These are phyloP conservation scores for Zaprionus lachaisei DNA, from an alignment of 1,140 invertebrate genomes.

Conservation along the genomic window DNA sequence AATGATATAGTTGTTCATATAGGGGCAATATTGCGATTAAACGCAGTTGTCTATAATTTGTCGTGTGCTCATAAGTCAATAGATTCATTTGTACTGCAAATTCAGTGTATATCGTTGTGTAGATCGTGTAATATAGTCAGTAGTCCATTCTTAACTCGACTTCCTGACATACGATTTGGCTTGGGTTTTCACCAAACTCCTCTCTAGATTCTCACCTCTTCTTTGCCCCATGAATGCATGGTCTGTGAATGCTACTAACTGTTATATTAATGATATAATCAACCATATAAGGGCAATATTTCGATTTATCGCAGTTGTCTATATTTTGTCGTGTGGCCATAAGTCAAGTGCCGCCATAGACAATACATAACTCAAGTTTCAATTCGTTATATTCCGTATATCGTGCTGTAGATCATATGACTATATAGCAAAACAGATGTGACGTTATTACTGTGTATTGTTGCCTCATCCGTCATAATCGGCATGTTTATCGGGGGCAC, in stretches of 20 bases:
- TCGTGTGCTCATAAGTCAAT: neutral
- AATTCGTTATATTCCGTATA: neutral
- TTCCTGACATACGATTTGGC: neutral
- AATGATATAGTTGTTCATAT: neutral
- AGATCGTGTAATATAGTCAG: neutral
- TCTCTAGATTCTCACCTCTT: neutral
- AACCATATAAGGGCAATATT: neutral
- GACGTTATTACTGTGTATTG: neutral
- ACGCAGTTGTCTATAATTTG: neutral
- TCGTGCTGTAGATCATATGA: conserved; percentile 2
- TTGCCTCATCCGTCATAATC: conserved; percentile 25
- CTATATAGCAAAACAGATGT: neutral
- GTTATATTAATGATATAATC: neutral
- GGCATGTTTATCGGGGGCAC: neutral
- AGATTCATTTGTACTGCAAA: too few species aligned
- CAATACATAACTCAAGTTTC: neutral
- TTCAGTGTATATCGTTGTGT: too few species aligned
- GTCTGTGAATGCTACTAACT: neutral
- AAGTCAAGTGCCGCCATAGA: neutral
- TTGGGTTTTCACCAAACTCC: neutral
- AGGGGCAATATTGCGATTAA: neutral
- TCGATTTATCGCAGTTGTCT: neutral
- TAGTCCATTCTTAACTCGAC: conserved; percentile 28
- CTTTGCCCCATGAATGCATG: neutral
- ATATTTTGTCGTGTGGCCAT: neutral